Evolutionary conservation across 2,797 vertebrate species (phyloP), one percentile per base, ranked within the genome.

Genomic region (Hydrocynus forskahlii): DNA sequence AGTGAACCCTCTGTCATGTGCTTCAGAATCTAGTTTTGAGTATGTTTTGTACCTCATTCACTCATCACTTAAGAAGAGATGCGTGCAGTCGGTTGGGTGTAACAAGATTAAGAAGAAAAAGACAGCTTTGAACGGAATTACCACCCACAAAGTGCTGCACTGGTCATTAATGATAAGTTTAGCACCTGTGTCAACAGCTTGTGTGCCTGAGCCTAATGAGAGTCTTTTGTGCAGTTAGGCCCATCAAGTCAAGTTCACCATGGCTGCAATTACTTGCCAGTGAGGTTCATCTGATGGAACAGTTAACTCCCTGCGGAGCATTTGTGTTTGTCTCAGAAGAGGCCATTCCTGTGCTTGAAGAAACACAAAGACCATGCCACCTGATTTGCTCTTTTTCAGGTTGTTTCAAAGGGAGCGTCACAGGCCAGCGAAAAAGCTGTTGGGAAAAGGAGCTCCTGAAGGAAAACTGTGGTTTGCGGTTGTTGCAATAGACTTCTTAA

Each of bases 171-270:
- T 79, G 76, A 85, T 85, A 88, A 35, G 74, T 89, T 75, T 57
- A 76, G 80, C 93, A 93, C 92, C 92, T 93, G 91, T 91, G 88
- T 93, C 92, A 93, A 93, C 91, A 93, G 75, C 82, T 43, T 76
- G 13, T 82, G 76, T 67, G 77, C 76, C 73, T 78, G 17, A 67
- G 81, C 69, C 79, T 88, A 89, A 89, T 89, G 82, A 91, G 81
- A 76, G 79, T 86, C 75, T 87, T 87, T 75, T 85, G 77, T 75
- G 64, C 63, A 67, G 76, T 82, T 83, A 83, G 79, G 29, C 63
- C 81, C 59, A 80, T 87, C 78, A 81, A 66, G 85, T 85, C 29
- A 81, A 83, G 88, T 88, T 76, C 80, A 82, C 80, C 82, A 88
- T 80, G 78, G 83, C 86, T 84, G 83, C 88, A 91, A 88, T 92